Evolutionary conservation across 2,888 invertebrate genomes (phyloP).

Genomic region (Tromatobia lineatoria): DNA sequence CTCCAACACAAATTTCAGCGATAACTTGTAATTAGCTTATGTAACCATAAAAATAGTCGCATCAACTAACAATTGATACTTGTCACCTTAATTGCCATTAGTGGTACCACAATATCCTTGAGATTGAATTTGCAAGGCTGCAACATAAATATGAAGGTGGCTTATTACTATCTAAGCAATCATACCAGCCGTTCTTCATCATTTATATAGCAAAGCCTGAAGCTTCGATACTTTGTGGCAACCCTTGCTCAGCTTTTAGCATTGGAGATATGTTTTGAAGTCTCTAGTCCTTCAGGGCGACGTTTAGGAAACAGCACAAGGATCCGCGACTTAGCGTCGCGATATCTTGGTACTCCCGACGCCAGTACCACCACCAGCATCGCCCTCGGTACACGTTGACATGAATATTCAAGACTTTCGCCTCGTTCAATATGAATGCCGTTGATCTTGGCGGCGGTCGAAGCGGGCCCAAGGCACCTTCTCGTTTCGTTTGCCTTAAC

Average conservation of each 20-base stretch:
- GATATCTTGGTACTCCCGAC: slow-evolving; percentile 34
- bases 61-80: too few relatives aligned
- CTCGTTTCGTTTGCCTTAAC: slow-evolving; percentile 57
- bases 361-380: slow-evolving; percentile 62
- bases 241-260: slow-evolving; percentile 69
- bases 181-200: not conserved
- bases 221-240: not conserved
- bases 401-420: slow-evolving; percentile 83
- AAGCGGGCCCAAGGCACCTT: slow-evolving; percentile 42
- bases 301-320: slow-evolving; percentile 40
- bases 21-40: too few relatives aligned
- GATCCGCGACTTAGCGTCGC: slow-evolving; percentile 30
- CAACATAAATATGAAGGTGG: not conserved
- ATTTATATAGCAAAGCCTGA: not conserved
- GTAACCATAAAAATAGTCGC: too few relatives aligned
- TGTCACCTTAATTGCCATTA: too few relatives aligned
- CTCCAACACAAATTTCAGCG: too few relatives aligned
- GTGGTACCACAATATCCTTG: not conserved
- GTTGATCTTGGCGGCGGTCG: slow-evolving; percentile 81
- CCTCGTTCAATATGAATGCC: slow-evolving; percentile 84
- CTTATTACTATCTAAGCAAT: not conserved
- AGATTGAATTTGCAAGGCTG: not conserved
- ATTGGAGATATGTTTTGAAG: slow-evolving; percentile 76
- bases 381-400: slow-evolving; percentile 75
- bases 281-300: slow-evolving; percentile 42